Percentiles rank a stretch among this genome's conserved stretches.
phyloP scores from a whole-genome alignment of 2,888 invertebrate genomes.

The Apamea crenata region DNA sequence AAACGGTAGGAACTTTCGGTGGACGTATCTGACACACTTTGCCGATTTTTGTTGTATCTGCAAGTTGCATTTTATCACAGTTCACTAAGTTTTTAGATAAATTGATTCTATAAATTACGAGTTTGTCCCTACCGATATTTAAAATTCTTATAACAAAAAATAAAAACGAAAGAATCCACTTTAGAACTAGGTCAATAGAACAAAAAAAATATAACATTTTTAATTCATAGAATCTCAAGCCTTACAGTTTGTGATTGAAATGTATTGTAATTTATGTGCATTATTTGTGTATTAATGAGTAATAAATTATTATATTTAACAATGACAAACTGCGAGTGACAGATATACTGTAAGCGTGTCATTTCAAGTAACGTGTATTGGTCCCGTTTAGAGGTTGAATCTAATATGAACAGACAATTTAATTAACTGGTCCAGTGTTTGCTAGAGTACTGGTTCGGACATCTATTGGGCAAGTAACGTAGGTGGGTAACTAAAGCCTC shows the following conservation, averaged over 20 bases:
- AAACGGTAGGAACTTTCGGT: too few species aligned
- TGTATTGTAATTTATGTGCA: conserved; percentile 62
- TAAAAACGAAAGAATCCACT: too few species aligned
- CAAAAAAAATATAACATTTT: background rate
- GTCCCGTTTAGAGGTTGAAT: background rate
- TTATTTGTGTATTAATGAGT: conserved; percentile 52
- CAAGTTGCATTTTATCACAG: too few species aligned
- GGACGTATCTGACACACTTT: too few species aligned
- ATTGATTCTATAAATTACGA: too few species aligned
- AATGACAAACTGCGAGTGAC: conserved; percentile 31
- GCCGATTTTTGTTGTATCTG: too few species aligned
- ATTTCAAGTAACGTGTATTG: conserved; percentile 18
- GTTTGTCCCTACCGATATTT: too few species aligned
- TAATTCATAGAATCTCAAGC: conserved; percentile 19
- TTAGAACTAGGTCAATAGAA: background rate
- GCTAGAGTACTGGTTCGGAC: background rate
- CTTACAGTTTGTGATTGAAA: conserved; percentile 49
- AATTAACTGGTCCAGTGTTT: background rate
- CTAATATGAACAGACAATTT: background rate
- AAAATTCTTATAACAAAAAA: too few species aligned
- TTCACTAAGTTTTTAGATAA: too few species aligned
- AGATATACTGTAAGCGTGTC: conserved; percentile 13
- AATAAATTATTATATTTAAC: conserved; percentile 52
- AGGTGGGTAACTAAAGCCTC: background rate
- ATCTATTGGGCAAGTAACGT: background rate